Percentiles rank a stretch among this genome's conserved stretches.
These are phyloP conservation scores for Taphrorychus bicolor DNA, from an alignment of 2,888 invertebrate genomes.

Conservation along the genomic window DNA sequence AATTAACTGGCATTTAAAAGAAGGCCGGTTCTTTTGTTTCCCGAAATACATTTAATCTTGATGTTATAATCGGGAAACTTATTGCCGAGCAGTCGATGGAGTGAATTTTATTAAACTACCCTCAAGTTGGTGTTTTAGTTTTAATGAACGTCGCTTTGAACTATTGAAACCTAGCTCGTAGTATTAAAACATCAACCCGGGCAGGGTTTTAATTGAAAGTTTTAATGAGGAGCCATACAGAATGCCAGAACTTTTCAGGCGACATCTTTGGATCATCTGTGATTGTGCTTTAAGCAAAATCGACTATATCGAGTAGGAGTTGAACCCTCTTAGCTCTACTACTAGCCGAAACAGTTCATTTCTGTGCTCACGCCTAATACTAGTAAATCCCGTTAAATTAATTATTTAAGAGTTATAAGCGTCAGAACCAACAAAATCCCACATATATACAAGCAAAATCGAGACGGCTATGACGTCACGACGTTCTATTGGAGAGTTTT, in stretches of 20 bases:
- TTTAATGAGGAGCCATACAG: constrained; percentile 27
- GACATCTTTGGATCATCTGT: not conserved
- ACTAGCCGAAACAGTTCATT: no score
- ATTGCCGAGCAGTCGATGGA: constrained; percentile 19
- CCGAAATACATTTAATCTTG: constrained; percentile 6
- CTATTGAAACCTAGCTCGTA: constrained; percentile 30
- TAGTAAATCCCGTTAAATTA: no score
- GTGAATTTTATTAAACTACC: constrained; percentile 10
- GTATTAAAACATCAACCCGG: constrained; percentile 28
- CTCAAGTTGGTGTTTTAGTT: constrained; percentile 9
- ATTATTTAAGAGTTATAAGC: no score
- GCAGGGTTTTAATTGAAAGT: constrained; percentile 27
- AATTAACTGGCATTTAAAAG: constrained; percentile 10
- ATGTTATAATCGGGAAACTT: constrained; percentile 36
- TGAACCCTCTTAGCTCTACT: no score
- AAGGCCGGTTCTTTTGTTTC: constrained; percentile 15
- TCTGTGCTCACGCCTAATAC: no score
- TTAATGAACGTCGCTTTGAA: constrained; percentile 8
- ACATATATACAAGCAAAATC: no score
- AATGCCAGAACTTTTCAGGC: not conserved
- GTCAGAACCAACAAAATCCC: no score
- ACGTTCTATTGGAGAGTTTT: no score
- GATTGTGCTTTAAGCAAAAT: not conserved
- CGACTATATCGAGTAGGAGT: no score
- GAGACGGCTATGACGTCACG: no score